Base-by-base conservation (phyloP, 2,797 vertebrate genomes). In the Gephyroberyx darwinii region DNA sequence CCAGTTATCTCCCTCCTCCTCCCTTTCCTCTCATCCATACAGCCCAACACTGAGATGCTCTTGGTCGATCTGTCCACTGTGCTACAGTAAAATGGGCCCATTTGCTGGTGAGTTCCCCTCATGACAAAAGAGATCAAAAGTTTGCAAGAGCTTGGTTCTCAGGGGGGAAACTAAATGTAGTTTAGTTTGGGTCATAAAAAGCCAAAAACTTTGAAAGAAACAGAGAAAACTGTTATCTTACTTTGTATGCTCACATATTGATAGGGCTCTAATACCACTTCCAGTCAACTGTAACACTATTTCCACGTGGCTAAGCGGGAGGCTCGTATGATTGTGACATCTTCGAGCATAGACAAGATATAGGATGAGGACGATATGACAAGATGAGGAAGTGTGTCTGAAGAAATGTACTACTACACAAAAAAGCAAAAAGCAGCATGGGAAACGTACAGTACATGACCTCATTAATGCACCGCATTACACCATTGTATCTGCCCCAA, bases 21-120 rank as follows among this genome's bases (percentile, higher is more conserved):
- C 58, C 53, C 14, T 53, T 63, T 68, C 57, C 61, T 66, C 37
- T 62, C 47, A 55, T 48, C 37, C 9, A 33, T 50, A 19, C 26
- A n/a, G n/a, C 60, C 37, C 0, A 43, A 41, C 13, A 55, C 5
- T 43, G 43, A 47, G 26, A 56, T 69, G 52, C 41, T n/a, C 30
- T 26, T 12, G 17, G 26, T 71, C 45, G 10, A 8, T 56, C 26
- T 19, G 20, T 37, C 54, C 33, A 20, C 17, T 56, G 14, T 48
- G 26, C 56, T 12, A 52, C n/a, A 45, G 51, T 19, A 47, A 17
- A 35, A 17, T 17, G 5, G 12, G 31, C 12, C 9, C 48, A 62
- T 12, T 5, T 48, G 3, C 41, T 4, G 22, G 1, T 37, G 22
- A 3, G 2, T 41, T 59, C 13, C 8, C 9, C 22, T 45, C 12